Evolutionary conservation across 2,113 vertebrate species (phyloP).

Genomic region (Solea senegalensis): DNA sequence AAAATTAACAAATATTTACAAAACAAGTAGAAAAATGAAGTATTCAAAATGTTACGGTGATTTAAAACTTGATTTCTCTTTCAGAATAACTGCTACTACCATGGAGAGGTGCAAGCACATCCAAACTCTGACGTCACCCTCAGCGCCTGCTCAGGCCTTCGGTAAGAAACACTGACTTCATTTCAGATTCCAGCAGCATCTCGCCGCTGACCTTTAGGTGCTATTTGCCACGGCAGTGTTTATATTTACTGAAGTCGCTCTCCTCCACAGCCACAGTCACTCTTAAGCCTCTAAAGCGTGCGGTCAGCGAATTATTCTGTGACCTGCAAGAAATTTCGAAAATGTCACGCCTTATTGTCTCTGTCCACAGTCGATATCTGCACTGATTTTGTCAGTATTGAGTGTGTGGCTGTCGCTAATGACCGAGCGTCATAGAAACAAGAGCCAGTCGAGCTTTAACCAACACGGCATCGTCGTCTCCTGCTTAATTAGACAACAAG

Average conservation of each 20-base stretch:
- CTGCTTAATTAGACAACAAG: conserved; percentile 50
- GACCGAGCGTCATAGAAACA: conserved; percentile 21
- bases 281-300: conserved; percentile 51
- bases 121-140: conserved; percentile 78
- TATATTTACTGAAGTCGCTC: conserved; percentile 61
- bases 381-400: conserved; percentile 45
- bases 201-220: conserved; percentile 49
- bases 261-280: conserved; percentile 33
- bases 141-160: conserved; percentile 81
- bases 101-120: conserved; percentile 77
- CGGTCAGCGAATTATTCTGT: conserved; percentile 53
- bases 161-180: conserved; percentile 68
- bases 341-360: conserved; percentile 68
- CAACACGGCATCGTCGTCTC: conserved; percentile 16
- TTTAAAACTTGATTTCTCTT: conserved; percentile 27
- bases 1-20: no score
- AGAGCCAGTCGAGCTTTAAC: conserved; percentile 15
- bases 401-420: conserved; percentile 56
- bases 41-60: no score
- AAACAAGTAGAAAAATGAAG: no score
- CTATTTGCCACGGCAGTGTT: conserved; percentile 55
- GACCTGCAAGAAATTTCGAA: conserved; percentile 31
- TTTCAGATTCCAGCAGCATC: conserved; percentile 45
- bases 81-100: conserved; percentile 84
- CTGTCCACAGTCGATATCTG: conserved; percentile 46